Percentiles rank a stretch among this genome's conserved stretches.
phyloP scores from a whole-genome alignment of 2,888 invertebrate species.

The Calameuta idolon region DNA sequence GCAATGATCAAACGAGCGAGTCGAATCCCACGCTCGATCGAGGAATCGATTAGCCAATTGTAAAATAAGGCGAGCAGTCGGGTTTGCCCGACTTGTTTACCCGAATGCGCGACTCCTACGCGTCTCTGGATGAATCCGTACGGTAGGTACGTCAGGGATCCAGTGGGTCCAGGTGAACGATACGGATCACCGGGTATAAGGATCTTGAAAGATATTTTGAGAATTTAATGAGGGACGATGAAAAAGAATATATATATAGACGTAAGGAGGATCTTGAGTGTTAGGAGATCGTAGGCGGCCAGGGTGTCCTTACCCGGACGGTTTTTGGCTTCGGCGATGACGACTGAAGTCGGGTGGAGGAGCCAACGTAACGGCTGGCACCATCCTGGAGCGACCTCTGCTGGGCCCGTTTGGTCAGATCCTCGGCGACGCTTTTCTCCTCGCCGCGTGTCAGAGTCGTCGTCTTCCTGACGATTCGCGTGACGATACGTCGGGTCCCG shows the following conservation, averaged over 20 bases:
- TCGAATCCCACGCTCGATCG: neutral
- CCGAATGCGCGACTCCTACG: neutral
- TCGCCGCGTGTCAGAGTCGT: slow-evolving; percentile 90
- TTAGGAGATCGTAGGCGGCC: neutral
- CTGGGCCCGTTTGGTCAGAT: slow-evolving; percentile 73
- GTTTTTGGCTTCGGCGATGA: slow-evolving; percentile 76
- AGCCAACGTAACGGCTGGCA: neutral
- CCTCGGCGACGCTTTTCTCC: slow-evolving; percentile 80
- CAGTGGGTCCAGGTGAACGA: neutral
- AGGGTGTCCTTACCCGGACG: slow-evolving; percentile 76
- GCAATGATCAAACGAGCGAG: neutral
- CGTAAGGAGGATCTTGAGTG: neutral
- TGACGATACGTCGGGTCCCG: slow-evolving; percentile 85
- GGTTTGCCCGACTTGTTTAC: neutral
- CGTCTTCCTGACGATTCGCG: slow-evolving; percentile 88
- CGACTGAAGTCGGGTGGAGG: slow-evolving; percentile 68
- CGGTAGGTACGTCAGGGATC: neutral
- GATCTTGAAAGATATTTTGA: neutral
- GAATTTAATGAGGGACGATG: neutral
- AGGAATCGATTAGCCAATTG: neutral
- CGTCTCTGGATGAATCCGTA: neutral
- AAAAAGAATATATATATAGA: neutral
- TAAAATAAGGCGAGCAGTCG: neutral
- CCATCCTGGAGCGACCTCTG: slow-evolving; percentile 72
- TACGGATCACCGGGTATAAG: neutral